phyloP scores from a whole-genome alignment of 2,113 vertebrate species.

The Bambusicola thoracicus region DNA sequence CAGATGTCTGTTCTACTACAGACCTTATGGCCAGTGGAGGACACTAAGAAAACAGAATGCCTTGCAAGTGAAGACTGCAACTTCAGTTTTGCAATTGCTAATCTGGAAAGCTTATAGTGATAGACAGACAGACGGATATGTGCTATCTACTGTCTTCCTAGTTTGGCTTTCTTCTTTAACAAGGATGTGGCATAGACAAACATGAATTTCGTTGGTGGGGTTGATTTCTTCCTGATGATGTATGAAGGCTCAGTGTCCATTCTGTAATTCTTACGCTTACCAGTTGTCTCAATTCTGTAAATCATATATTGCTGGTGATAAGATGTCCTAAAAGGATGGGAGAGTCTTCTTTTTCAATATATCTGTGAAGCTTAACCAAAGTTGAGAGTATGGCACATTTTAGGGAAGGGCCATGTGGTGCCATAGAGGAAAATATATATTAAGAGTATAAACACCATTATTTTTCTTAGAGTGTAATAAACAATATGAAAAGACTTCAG shows the following conservation, averaged over 20 bases:
- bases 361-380: neutral
- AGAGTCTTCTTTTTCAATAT: neutral
- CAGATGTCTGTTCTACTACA: neutral
- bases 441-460: neutral
- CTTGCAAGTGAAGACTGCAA: neutral
- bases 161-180: neutral
- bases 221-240: neutral
- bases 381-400: neutral
- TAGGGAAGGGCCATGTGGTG: neutral
- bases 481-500: neutral
- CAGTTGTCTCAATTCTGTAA: neutral
- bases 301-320: neutral
- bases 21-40: neutral
- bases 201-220: neutral
- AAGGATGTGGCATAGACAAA: neutral
- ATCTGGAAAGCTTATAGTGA: neutral
- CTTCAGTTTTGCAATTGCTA: neutral
- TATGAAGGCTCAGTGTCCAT: neutral
- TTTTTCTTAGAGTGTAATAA: neutral
- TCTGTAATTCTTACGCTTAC: neutral
- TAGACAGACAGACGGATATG: neutral
- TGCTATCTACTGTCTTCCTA: fast-evolving
- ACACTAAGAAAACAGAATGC: neutral
- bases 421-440: neutral
- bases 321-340: neutral